phyloP scores from a whole-genome alignment of 2,113 vertebrate species.

The Cyprinus carpio region DNA sequence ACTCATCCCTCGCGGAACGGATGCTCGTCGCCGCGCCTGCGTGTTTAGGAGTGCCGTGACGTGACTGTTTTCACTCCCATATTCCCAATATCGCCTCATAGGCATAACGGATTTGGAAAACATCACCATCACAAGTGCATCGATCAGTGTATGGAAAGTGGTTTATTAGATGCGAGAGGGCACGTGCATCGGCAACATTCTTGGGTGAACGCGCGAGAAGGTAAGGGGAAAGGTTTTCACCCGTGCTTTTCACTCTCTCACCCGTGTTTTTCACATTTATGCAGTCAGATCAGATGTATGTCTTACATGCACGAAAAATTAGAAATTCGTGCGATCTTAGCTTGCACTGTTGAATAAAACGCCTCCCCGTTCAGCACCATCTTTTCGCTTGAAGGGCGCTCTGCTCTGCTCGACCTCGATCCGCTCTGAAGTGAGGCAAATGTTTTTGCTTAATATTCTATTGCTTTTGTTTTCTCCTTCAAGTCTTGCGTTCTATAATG shows the following conservation, averaged over 20 bases:
- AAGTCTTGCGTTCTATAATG: neutral
- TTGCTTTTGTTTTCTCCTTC: neutral
- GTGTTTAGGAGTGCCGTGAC: constrained; percentile 52
- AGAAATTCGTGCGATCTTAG: neutral
- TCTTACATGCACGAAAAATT: neutral
- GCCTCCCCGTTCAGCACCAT: constrained; percentile 7
- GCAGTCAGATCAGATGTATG: neutral
- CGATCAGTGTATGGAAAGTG: constrained; percentile 42
- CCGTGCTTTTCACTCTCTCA: neutral
- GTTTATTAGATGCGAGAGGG: neutral
- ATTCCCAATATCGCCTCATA: neutral
- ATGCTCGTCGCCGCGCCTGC: constrained; percentile 22
- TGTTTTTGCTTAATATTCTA: neutral
- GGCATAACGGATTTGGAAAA: constrained; percentile 9
- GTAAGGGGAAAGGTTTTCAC: constrained; percentile 17
- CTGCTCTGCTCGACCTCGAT: constrained; percentile 47
- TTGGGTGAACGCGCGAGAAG: constrained; percentile 28
- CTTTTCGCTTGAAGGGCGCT: constrained; percentile 47
- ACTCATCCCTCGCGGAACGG: constrained; percentile 24
- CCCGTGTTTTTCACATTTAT: neutral
- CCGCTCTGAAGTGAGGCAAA: neutral
- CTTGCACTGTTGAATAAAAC: neutral
- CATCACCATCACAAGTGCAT: neutral
- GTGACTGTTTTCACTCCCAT: constrained; percentile 40
- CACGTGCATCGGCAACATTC: constrained; percentile 12